These are phyloP conservation scores for Drosophila arizonae DNA, from an alignment of 1,140 invertebrate species.

Conservation along the genomic window DNA sequence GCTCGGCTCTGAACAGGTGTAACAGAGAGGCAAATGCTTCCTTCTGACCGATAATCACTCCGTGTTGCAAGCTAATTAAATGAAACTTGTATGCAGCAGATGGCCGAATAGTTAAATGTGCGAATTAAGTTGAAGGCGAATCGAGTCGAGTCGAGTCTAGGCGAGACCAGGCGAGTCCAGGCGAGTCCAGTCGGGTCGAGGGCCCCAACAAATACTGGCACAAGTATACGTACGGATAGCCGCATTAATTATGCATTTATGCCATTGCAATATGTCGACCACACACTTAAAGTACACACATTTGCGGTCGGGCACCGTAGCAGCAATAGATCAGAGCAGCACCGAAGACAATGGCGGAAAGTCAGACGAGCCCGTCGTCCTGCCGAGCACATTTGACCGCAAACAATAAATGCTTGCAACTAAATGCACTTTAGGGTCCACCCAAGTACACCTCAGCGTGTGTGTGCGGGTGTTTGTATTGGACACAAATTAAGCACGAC, in stretches of 20 bases:
- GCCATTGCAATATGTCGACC: slow-evolving; percentile 74
- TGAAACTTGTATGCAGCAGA: slow-evolving; percentile 21
- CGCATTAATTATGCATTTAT: slow-evolving; percentile 81
- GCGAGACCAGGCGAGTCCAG: neutral
- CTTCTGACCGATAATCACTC: too few species aligned
- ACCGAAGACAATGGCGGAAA: slow-evolving; percentile 53
- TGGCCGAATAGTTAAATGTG: slow-evolving; percentile 47
- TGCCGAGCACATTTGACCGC: slow-evolving; percentile 67
- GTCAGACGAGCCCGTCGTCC: slow-evolving; percentile 41
- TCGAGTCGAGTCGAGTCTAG: slow-evolving; percentile 4
- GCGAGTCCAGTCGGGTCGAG: slow-evolving; percentile 1
- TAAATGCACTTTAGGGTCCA: slow-evolving; percentile 77
- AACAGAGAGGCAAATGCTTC: too few species aligned
- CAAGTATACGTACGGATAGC: slow-evolving; percentile 57
- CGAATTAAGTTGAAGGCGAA: slow-evolving; percentile 47
- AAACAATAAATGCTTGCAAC: slow-evolving; percentile 81
- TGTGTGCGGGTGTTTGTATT: slow-evolving; percentile 37
- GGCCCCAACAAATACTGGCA: slow-evolving; percentile 24
- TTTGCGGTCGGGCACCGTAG: slow-evolving; percentile 29
- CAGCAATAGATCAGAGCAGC: slow-evolving; percentile 61
- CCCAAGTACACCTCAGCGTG: slow-evolving; percentile 41
- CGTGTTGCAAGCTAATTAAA: slow-evolving; percentile 55
- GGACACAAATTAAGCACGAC: slow-evolving; percentile 76
- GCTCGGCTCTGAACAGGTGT: too few species aligned
- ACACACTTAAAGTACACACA: slow-evolving; percentile 29